Conservation (phyloP, 2,113 vertebrate genomes). For the Telmatochromis brichardi region DNA sequence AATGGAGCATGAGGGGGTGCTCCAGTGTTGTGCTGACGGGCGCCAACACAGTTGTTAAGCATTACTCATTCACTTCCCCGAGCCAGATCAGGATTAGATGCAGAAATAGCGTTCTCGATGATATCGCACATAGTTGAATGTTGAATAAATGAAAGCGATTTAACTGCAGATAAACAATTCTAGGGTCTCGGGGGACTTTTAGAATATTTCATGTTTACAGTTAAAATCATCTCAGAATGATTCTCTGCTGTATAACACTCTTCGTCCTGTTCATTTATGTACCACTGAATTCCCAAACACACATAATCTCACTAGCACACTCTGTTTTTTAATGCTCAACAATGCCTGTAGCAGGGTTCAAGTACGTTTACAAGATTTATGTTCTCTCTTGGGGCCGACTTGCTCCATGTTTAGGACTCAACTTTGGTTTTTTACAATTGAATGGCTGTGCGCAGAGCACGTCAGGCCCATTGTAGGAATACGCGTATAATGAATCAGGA, state of each 20-base stretch:
- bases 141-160: neutral
- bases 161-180: neutral
- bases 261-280: neutral
- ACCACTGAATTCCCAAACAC: neutral
- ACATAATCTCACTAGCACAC: neutral
- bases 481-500: conserved; percentile 27
- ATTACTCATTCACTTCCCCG: neutral
- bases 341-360: neutral
- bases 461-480: neutral
- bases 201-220: neutral
- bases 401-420: neutral
- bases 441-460: neutral
- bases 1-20: conserved; percentile 12
- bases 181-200: neutral
- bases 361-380: conserved; percentile 35
- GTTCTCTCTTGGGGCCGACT: conserved; percentile 1
- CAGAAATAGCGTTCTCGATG: neutral
- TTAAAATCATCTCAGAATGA: neutral
- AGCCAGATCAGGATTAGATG: neutral
- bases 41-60: neutral
- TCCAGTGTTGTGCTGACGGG: conserved; percentile 11
- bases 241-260: neutral
- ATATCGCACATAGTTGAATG: neutral
- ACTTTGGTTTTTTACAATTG: neutral
- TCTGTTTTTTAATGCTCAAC: neutral